These are phyloP conservation scores for Ptychochromis oligacanthus DNA, from an alignment of 2,113 vertebrate species.

Conservation along the genomic window DNA sequence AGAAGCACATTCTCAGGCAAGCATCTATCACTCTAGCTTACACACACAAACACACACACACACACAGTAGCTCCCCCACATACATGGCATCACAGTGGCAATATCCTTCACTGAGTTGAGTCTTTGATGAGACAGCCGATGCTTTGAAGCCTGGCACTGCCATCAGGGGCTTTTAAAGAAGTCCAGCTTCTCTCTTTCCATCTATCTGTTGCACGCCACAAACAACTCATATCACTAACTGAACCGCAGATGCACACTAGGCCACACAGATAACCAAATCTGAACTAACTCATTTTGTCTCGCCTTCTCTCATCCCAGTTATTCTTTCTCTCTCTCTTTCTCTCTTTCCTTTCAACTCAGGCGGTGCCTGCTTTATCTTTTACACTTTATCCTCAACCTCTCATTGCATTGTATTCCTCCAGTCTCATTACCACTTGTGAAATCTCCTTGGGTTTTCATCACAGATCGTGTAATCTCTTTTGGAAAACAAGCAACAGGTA, in stretches of 20 bases:
- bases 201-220: slow-evolving; percentile 19
- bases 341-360: slow-evolving; percentile 4
- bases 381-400: slow-evolving; percentile 28
- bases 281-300: slow-evolving; percentile 54
- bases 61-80: slow-evolving; percentile 9
- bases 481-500: slow-evolving; percentile 33
- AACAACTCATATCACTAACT: slow-evolving; percentile 39
- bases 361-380: slow-evolving; percentile 39
- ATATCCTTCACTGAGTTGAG: slow-evolving; percentile 40
- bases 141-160: slow-evolving; percentile 62
- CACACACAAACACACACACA: background rate
- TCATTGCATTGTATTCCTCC: slow-evolving; percentile 22
- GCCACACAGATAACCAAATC: slow-evolving; percentile 65
- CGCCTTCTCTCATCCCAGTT: slow-evolving; percentile 41
- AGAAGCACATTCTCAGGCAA: slow-evolving; percentile 9
- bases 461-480: slow-evolving; percentile 26
- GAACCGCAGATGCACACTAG: slow-evolving; percentile 30
- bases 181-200: background rate
- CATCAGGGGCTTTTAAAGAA: slow-evolving; percentile 58
- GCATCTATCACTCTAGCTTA: slow-evolving; percentile 32
- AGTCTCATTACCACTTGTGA: slow-evolving; percentile 39
- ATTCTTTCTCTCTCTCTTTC: background rate
- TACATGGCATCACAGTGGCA: slow-evolving; percentile 33
- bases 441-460: slow-evolving; percentile 22
- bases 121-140: slow-evolving; percentile 57